These are phyloP conservation scores for Drosophila maculinotata DNA, from an alignment of 2,888 invertebrate species.

Conservation along the genomic window DNA sequence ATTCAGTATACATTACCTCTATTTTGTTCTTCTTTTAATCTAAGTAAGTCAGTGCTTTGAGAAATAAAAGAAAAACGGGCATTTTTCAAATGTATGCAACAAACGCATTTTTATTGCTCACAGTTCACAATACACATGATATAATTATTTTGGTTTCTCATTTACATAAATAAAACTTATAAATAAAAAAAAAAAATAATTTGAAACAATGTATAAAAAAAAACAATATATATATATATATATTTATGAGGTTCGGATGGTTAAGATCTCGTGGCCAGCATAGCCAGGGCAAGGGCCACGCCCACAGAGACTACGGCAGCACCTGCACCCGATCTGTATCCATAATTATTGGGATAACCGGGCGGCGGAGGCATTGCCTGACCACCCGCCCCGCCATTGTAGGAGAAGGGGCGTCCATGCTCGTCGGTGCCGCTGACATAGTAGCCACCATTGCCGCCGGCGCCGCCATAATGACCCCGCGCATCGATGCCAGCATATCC, in stretches of 20 bases:
- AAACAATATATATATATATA: too few relatives aligned
- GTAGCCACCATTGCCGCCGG: constrained; percentile 69
- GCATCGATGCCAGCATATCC: constrained; percentile 68
- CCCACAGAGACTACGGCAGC: constrained; percentile 5
- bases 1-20: too few relatives aligned
- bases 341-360: constrained; percentile 46
- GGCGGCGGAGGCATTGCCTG: constrained; percentile 39
- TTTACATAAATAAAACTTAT: constrained; percentile 68
- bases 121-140: constrained; percentile 20
- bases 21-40: not conserved
- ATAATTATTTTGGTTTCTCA: constrained; percentile 37
- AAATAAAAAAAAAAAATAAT: constrained; percentile 39
- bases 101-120: constrained; percentile 39
- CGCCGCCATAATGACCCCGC: constrained; percentile 67
- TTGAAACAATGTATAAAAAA: constrained; percentile 7
- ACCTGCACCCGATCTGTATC: constrained; percentile 28
- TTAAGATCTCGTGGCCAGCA: constrained; percentile 40
- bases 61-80: too few relatives aligned
- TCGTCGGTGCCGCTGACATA: constrained; percentile 72
- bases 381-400: constrained; percentile 53
- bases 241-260: not conserved
- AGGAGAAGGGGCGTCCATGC: constrained; percentile 71
- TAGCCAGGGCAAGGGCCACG: constrained; percentile 36
- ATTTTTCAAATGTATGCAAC: constrained; percentile 15
- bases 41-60: not conserved